These are phyloP conservation scores for Trichacis sp. DNA, from an alignment of 2,888 invertebrate species.

Conservation along the genomic window DNA sequence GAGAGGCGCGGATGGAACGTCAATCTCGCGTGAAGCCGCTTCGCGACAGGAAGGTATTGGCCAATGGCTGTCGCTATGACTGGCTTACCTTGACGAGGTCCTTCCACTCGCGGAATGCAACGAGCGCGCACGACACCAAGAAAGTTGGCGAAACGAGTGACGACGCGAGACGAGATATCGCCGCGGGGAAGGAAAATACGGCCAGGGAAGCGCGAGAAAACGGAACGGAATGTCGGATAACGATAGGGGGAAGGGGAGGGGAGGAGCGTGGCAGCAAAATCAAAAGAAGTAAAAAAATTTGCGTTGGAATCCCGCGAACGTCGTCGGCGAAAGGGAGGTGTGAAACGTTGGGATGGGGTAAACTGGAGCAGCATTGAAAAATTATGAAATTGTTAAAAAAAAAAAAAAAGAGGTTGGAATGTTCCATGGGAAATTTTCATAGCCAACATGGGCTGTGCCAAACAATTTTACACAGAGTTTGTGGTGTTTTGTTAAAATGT, in stretches of 20 bases:
- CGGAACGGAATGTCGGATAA: background rate
- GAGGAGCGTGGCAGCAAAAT: no score
- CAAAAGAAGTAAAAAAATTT: no score
- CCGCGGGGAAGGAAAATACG: conserved; percentile 5
- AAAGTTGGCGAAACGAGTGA: conserved; percentile 28
- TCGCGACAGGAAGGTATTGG: conserved; percentile 30
- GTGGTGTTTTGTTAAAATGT: no score
- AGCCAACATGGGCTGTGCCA: no score
- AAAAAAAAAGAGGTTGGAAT: no score
- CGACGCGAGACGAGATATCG: conserved; percentile 27
- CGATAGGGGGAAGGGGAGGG: background rate
- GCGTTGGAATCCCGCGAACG: no score
- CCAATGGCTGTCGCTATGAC: conserved; percentile 36
- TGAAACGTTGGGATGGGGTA: no score
- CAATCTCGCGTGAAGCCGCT: conserved; percentile 25
- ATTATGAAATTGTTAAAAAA: no score
- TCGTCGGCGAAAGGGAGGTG: no score
- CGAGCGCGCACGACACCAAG: conserved; percentile 30
- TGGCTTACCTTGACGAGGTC: conserved; percentile 42
- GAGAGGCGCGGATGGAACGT: conserved; percentile 18
- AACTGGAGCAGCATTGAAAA: no score
- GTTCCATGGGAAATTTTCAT: no score
- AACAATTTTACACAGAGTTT: no score
- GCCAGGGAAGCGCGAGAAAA: background rate
- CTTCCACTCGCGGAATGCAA: conserved; percentile 39